Evolutionary conservation across 2,888 invertebrate genomes (phyloP), one percentile per base, ranked within the genome.

Genomic region (Ceratothoa steindachneri): DNA sequence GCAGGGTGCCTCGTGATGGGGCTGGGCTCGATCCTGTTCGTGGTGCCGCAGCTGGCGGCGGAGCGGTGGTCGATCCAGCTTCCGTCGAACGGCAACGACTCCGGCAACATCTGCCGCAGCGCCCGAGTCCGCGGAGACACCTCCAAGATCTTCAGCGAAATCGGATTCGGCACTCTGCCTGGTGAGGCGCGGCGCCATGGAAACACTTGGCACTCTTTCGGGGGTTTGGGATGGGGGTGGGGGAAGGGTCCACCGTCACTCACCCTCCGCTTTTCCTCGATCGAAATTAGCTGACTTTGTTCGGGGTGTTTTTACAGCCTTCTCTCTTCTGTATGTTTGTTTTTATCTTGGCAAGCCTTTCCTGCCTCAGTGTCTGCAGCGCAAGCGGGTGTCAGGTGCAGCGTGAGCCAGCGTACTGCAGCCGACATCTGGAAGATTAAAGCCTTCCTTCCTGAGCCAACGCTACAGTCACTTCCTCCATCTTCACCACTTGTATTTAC

Each of bases 1-100:
- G 77, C 95, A 96, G 85, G 93, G 82, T 93, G 93, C 72, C 90
- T 95, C 72, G 91, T 95, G 83, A 95, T 95, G 93, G 95, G 94
- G 76, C 89, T 94, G 82, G 96, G 96, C 0, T 94, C 95, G 53
- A 87, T 96, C 83, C 90, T 95, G 81, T 96, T 96, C 85, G 93
- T 95, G 86, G 88, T 96, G 82, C 96, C 96, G 75, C 95, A 97
- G 85, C 93, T 96, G 75, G 81, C 85, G 84, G 69, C 80, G 24
- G 80, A 79, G 52, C 67, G 77, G 30, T 80, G 77, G 77, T 77
- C 77, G 27, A 72, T 80, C 30, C 72, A 75, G 9, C 76, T 73
- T 41, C 68, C 71, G 80, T 88, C 88, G 82, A 91, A 92, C 85
- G 89, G 87, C 22, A 53, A 64, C 19, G 75, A 74, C n/a, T 87